Conservation (phyloP, 2,113 vertebrate species). For the Pterocles gutturalis region DNA sequence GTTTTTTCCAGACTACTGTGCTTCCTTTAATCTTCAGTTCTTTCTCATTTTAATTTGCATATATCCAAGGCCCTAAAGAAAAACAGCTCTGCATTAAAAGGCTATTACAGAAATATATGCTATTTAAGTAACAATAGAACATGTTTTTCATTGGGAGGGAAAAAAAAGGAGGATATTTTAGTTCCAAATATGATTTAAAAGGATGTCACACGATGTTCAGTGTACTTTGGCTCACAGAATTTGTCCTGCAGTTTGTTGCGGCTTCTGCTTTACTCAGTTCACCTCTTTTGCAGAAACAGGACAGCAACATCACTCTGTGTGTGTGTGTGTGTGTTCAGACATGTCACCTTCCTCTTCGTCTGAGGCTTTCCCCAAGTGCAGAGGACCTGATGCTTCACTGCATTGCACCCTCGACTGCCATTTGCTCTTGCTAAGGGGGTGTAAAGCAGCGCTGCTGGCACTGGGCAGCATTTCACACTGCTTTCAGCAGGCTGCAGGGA, state of each 20-base stretch:
- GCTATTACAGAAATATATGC: slow-evolving; percentile 58
- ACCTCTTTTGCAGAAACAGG: neutral
- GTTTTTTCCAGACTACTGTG: slow-evolving; percentile 14
- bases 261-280: neutral
- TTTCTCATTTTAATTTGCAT: slow-evolving; percentile 53
- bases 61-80: slow-evolving; percentile 55
- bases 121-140: slow-evolving; percentile 55
- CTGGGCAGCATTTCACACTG: neutral
- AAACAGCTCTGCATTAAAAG: slow-evolving; percentile 63
- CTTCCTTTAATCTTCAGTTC: slow-evolving; percentile 32
- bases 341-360: neutral
- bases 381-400: neutral
- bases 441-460: rapidly evolving
- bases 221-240: neutral
- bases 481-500: neutral
- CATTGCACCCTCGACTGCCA: neutral
- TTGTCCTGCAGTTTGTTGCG: neutral
- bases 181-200: slow-evolving; percentile 42
- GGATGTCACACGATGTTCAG: neutral
- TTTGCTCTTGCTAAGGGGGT: neutral
- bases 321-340: neutral
- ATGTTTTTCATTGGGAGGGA: neutral
- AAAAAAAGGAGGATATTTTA: slow-evolving; percentile 5
- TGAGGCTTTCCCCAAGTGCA: neutral
- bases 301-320: neutral